These are phyloP conservation scores for Amia ocellicauda DNA, from an alignment of 2,113 vertebrate genomes.

Conservation along the genomic window DNA sequence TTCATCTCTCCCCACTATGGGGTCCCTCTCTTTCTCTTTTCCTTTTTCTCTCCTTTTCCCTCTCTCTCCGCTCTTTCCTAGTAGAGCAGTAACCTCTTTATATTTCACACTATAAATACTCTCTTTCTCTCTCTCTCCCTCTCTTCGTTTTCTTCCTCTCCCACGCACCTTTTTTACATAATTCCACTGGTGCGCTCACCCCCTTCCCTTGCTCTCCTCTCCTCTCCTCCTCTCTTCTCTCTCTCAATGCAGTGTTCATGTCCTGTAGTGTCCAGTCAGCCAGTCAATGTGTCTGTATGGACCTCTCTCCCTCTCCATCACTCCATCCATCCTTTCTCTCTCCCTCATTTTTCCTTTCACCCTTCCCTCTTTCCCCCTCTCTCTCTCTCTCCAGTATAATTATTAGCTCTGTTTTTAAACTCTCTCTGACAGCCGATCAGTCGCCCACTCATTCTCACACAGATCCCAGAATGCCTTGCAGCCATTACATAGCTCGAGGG, in stretches of 20 bases:
- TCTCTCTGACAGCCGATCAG: too few species aligned
- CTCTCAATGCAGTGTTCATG: constrained; percentile 11
- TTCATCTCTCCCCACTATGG: too few species aligned
- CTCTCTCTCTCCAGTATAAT: too few species aligned
- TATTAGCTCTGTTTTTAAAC: too few species aligned
- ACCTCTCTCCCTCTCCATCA: not conserved
- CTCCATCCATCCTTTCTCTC: not conserved
- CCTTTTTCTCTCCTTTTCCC: constrained; percentile 17
- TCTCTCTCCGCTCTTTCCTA: not conserved
- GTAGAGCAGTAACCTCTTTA: constrained; percentile 23
- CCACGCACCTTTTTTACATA: constrained; percentile 66
- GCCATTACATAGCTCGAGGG: too few species aligned
- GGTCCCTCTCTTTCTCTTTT: constrained; percentile 13
- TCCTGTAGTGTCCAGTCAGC: not conserved
- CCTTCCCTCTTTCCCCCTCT: too few species aligned
- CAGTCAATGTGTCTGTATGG: not conserved
- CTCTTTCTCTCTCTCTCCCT: constrained; percentile 4
- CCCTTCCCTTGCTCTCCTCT: constrained; percentile 40
- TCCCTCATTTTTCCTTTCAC: too few species aligned
- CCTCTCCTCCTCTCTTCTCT: constrained; percentile 11
- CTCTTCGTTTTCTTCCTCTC: constrained; percentile 40
- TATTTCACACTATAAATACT: constrained; percentile 32
- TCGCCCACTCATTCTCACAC: too few species aligned
- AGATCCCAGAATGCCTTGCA: too few species aligned
- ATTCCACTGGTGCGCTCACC: constrained; percentile 60